A percentile compares a stretch with the other conserved stretches of the same genome.
Evolutionary conservation across 2,113 vertebrate species (phyloP).

Genomic region (Chaetops frenatus): DNA sequence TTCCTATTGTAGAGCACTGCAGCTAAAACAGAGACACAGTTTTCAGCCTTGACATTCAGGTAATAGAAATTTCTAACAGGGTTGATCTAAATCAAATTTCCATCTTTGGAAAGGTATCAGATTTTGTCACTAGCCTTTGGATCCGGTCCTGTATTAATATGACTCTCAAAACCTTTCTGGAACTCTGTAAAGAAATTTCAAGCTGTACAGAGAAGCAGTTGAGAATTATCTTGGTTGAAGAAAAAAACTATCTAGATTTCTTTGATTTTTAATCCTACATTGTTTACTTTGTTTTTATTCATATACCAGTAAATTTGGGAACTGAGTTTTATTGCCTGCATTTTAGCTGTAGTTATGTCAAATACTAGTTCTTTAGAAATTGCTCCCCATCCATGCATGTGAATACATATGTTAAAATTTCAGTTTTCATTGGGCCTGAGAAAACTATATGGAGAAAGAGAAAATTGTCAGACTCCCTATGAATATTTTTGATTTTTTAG

Average conservation of each 20-base stretch:
- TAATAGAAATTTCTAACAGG: background rate
- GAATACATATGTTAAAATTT: background rate
- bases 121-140: background rate
- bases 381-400: background rate
- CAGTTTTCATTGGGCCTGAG: background rate
- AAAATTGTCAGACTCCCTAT: background rate
- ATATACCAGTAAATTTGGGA: background rate
- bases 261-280: background rate
- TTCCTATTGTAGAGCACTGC: background rate
- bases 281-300: background rate
- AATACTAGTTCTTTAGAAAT: background rate
- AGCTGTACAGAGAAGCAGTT: background rate
- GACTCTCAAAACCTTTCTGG: background rate
- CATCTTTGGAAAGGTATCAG: background rate
- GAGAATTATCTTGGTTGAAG: background rate
- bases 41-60: background rate
- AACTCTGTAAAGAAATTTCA: background rate
- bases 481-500: background rate
- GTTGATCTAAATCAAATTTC: background rate
- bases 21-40: background rate
- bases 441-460: background rate
- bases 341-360: background rate
- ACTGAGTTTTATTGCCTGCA: background rate
- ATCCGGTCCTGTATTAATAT: background rate
- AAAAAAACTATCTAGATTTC: background rate